Percentiles rank a stretch among this genome's conserved stretches.
These are phyloP conservation scores for Lepilemur septentrionalis DNA, from an alignment of 2,797 vertebrate genomes.

Conservation along the genomic window DNA sequence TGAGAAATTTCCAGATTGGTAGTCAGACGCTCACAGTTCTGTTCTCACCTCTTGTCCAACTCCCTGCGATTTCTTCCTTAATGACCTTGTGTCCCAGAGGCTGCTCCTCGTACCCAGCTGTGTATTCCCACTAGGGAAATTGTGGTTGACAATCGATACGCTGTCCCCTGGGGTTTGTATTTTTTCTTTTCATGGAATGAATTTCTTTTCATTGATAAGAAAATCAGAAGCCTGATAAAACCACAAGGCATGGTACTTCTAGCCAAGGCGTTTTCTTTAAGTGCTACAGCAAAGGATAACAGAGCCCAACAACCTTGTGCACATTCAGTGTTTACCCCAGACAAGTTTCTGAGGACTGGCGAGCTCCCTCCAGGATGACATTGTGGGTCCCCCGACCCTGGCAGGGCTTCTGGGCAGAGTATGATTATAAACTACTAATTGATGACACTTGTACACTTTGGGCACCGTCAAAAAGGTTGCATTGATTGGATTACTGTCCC, in stretches of 20 bases:
- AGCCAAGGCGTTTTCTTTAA: constrained; percentile 56
- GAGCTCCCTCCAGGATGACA: background rate
- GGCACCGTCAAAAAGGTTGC: background rate
- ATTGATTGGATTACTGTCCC: background rate
- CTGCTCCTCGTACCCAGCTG: background rate
- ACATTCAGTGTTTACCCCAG: background rate
- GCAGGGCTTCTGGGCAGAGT: background rate
- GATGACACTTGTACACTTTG: background rate
- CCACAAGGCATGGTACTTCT: background rate
- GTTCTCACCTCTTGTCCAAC: background rate
- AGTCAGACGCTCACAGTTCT: background rate
- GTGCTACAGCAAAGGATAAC: background rate
- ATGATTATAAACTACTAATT: background rate
- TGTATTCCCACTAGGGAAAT: background rate
- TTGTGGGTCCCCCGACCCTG: background rate
- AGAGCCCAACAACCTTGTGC: background rate
- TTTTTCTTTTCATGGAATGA: background rate
- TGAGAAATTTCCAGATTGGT: background rate
- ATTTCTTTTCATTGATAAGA: background rate
- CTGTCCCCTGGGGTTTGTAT: background rate
- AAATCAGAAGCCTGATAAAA: background rate
- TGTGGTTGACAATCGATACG: background rate
- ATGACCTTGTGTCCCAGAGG: background rate
- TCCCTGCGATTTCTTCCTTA: background rate
- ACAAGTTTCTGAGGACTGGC: background rate